phyloP scores from a whole-genome alignment of 2,797 vertebrate species.

The Falco biarmicus region DNA sequence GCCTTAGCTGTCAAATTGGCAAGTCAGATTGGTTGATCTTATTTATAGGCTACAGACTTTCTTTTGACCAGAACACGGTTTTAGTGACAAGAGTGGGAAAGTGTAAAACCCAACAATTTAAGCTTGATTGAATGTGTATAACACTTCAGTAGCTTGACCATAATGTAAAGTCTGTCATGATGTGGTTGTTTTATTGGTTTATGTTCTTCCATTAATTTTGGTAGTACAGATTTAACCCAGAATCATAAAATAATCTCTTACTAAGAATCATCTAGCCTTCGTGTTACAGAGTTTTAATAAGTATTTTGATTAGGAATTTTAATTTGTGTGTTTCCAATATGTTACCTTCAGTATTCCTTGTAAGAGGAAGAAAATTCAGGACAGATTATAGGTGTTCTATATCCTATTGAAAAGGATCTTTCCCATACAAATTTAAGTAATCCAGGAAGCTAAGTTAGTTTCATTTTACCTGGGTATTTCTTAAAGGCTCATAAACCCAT shows the following conservation, averaged over 20 bases:
- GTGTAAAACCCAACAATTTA: constrained; percentile 14
- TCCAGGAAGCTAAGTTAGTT: not conserved
- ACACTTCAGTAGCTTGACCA: not conserved
- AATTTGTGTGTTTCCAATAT: not conserved
- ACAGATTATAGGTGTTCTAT: not conserved
- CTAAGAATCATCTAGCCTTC: not conserved
- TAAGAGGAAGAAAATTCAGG: not conserved
- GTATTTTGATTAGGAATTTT: not conserved
- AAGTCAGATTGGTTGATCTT: not conserved
- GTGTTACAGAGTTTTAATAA: not conserved
- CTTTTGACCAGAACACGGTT: not conserved
- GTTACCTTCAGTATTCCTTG: not conserved
- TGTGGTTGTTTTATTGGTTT: not conserved
- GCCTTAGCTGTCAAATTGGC: not conserved
- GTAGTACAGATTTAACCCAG: not conserved
- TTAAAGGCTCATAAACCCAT: not conserved
- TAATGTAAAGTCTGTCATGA: not conserved
- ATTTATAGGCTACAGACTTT: not conserved
- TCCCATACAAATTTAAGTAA: not conserved
- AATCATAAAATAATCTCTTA: not conserved
- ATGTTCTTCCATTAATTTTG: not conserved
- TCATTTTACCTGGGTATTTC: not conserved
- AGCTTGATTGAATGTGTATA: not conserved
- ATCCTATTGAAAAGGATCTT: not conserved
- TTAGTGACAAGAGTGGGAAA: constrained; percentile 10